Base-by-base conservation (phyloP, 1,140 invertebrate species). In the Diorhabda carinulata region DNA sequence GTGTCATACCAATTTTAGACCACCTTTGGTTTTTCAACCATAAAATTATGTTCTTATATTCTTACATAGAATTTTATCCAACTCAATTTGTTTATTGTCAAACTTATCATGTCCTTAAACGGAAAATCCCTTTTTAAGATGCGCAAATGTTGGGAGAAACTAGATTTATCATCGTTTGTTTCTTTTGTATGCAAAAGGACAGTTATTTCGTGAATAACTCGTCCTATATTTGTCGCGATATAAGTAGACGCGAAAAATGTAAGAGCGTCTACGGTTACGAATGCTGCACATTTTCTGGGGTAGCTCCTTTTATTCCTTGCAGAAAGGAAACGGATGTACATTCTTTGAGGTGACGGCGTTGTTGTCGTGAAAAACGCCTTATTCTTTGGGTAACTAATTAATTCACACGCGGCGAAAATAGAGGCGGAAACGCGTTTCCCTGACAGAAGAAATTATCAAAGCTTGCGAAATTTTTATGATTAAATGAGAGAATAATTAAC, bases 151-250 rank as follows among this genome's bases (percentile, higher is more conserved):
- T 8, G 3, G n/a, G 47, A 52, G n/a, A 52, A n/a, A n/a, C n/a
- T 52, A n/a, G n/a, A 52, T 52, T 52, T n/a, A 52, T 52, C 47
- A 52, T 52, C 47, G 47, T 52, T 52, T 52, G 47, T 52, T 52
- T 52, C 47, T 52, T 52, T 52, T 52, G 47, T 52, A 52, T 52
- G 47, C 47, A 52, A 52, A n/a, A 52, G 47, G 47, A 52, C 47
- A 52, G 47, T 52, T 52, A 52, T 52, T 52, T 52, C 6, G 47
- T 8, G 47, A 52, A 52, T 52, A 52, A 52, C 47, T 6, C 47
- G 6, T 52, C 47, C 6, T 52, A 52, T 52, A 52, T 52, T 52
- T 52, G 6, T 52, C n/a, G 6, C n/a, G n/a, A 52, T 3, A 52
- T 52, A 52, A 52, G 47, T 52, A 52, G 47, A 52, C 47, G 47